phyloP scores from a whole-genome alignment of 1,140 invertebrate genomes.

The Melanaphis sacchari region DNA sequence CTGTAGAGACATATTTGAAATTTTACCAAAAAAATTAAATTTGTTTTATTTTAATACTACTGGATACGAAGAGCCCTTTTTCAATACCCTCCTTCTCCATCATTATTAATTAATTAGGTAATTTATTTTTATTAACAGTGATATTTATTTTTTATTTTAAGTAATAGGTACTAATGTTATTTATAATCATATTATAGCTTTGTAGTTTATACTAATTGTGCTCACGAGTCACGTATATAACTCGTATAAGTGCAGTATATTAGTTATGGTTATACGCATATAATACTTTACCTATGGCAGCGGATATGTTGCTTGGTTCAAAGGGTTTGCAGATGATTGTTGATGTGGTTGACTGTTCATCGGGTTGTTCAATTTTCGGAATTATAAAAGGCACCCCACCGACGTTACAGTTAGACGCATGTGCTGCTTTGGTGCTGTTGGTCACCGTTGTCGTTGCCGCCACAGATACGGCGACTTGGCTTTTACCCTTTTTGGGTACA shows the following conservation, averaged over 20 bases:
- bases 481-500: slow-evolving; percentile 31
- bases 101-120: too few relatives aligned
- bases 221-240: neutral
- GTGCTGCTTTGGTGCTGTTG: neutral
- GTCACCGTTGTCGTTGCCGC: neutral
- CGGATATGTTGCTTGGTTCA: neutral
- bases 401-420: neutral
- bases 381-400: neutral
- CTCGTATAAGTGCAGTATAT: too few relatives aligned
- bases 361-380: slow-evolving; percentile 38
- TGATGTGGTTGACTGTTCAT: neutral
- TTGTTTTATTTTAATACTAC: too few relatives aligned
- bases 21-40: too few relatives aligned
- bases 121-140: too few relatives aligned
- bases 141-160: too few relatives aligned
- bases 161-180: too few relatives aligned
- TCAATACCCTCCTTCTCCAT: too few relatives aligned
- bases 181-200: neutral
- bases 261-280: neutral
- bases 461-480: neutral
- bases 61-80: too few relatives aligned
- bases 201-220: neutral
- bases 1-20: too few relatives aligned
- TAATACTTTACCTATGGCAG: neutral
- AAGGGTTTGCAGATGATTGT: neutral